Percentiles rank a stretch among this genome's conserved stretches.
Evolutionary conservation across 1,140 invertebrate genomes (phyloP).

Genomic region (Dermatophagoides farinae): DNA sequence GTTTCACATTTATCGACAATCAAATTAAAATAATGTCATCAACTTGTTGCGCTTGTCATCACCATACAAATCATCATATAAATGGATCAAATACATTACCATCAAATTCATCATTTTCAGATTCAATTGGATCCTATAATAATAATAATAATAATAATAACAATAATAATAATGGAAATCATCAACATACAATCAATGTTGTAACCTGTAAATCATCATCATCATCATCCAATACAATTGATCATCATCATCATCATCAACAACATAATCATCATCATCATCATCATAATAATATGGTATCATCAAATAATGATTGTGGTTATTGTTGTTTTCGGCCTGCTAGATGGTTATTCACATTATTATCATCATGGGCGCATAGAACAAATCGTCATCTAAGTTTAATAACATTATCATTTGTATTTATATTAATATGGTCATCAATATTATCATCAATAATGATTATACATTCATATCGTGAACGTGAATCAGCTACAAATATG

Average conservation of each 20-base stretch:
- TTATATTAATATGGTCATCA: slow-evolving; percentile 1
- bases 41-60: background rate
- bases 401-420: background rate
- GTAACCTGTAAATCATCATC: background rate
- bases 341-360: background rate
- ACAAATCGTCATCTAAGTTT: too few relatives aligned
- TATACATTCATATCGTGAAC: background rate
- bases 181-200: background rate
- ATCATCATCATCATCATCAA: background rate
- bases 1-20: too few relatives aligned
- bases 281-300: background rate
- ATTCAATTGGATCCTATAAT: background rate
- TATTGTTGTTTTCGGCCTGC: background rate
- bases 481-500: background rate
- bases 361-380: too few relatives aligned
- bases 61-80: background rate
- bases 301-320: background rate
- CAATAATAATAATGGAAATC: background rate
- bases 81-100: background rate
- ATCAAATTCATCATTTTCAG: background rate
- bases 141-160: background rate
- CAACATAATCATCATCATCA: background rate
- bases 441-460: background rate
- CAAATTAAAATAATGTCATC: background rate
- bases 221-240: background rate